phyloP scores from a whole-genome alignment of 64 coral and sea anemone genomes.

The Montipora sp. region DNA sequence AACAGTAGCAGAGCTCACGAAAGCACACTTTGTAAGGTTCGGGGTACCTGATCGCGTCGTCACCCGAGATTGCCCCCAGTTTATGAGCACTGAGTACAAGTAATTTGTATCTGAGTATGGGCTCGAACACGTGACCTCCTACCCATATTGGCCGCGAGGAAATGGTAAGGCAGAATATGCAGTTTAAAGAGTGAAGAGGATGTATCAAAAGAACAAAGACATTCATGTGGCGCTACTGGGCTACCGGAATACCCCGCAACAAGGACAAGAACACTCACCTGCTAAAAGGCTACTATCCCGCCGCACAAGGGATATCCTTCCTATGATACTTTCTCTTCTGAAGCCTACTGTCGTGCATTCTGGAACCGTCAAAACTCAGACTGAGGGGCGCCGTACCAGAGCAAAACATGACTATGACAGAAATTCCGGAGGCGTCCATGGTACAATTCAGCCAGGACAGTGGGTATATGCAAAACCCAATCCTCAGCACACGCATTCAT shows the following conservation, averaged over 20 bases:
- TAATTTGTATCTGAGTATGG: neutral
- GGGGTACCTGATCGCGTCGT: neutral
- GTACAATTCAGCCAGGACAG: conserved; percentile 34
- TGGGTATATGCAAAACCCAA: conserved; percentile 45
- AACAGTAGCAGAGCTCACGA: neutral
- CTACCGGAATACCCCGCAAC: conserved; percentile 20
- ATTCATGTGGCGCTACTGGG: conserved; percentile 22
- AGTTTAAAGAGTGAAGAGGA: conserved; percentile 14
- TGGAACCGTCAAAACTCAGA: neutral
- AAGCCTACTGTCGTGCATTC: neutral
- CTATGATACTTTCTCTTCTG: too few relatives aligned
- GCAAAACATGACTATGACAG: conserved; percentile 28
- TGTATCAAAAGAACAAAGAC: conserved; percentile 55
- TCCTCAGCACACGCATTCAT: conserved; percentile 45
- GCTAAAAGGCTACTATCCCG: too few relatives aligned
- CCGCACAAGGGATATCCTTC: too few relatives aligned
- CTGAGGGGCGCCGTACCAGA: conserved; percentile 28
- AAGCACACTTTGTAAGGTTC: neutral
- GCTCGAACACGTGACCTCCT: conserved; percentile 8
- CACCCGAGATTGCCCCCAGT: neutral
- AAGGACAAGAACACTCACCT: neutral
- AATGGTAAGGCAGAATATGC: neutral
- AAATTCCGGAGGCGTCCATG: conserved; percentile 20
- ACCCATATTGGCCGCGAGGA: neutral
- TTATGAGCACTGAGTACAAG: neutral